Percentiles rank a stretch among this genome's conserved stretches.
These are phyloP conservation scores for Rhopilema esculentum DNA, from an alignment of 30 jellyfish, hydroid and myxozoan species.

Conservation along the genomic window DNA sequence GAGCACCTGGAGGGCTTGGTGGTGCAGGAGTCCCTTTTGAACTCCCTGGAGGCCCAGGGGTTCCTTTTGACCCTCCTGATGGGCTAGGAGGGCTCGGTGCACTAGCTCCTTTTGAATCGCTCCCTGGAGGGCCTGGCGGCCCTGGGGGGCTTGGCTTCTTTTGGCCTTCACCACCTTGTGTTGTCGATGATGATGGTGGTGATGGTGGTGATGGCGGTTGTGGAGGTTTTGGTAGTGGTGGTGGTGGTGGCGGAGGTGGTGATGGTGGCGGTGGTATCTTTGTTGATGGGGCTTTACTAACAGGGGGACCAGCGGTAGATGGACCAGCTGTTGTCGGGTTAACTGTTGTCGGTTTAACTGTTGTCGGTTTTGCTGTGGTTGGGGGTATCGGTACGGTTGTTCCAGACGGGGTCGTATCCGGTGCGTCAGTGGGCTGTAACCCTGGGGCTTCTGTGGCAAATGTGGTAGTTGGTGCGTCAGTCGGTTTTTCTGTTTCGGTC, in stretches of 20 bases:
- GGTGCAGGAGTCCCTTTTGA: constrained; percentile 38
- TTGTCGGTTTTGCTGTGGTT: constrained; percentile 22
- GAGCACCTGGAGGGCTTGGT: constrained; percentile 33
- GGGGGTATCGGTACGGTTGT: constrained; percentile 7
- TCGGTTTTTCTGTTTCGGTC: constrained; percentile 1
- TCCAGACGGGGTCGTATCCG: constrained; percentile 13
- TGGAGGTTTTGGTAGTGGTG: constrained; percentile 5
- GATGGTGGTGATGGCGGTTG: constrained; percentile 28
- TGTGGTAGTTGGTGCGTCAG: constrained; percentile 42
- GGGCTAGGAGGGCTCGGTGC: constrained; percentile 50
- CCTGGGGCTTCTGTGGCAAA: neutral
- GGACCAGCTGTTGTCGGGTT: constrained; percentile 16
- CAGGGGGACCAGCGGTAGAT: neutral
- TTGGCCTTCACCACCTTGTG: constrained; percentile 15
- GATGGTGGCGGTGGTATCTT: constrained; percentile 48
- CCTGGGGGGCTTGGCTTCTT: too few species aligned
- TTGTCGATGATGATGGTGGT: constrained; percentile 35
- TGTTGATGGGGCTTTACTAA: constrained; percentile 2
- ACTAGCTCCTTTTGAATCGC: constrained; percentile 3
- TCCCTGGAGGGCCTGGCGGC: constrained; percentile 30
- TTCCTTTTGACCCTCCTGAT: constrained; percentile 20
- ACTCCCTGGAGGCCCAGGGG: constrained; percentile 50
- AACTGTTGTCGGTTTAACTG: constrained; percentile 39
- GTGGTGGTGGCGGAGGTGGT: constrained; percentile 35
- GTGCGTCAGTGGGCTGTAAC: neutral